Conservation (phyloP, 2,113 vertebrate species). For the Cranoglanis bouderius region DNA sequence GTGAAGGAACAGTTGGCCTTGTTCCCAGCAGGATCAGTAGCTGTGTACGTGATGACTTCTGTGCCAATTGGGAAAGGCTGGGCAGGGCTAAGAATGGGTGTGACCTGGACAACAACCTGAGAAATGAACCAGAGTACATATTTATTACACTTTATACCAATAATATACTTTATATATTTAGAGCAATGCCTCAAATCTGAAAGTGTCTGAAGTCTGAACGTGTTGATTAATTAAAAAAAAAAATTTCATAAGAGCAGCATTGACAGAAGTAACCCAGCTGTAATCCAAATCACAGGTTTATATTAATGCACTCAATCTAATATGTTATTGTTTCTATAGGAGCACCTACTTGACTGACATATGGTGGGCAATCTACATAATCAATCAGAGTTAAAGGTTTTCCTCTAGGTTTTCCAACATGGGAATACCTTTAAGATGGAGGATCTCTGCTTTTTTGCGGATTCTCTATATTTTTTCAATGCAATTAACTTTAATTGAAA, state of each 20-base stretch:
- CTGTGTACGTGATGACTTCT: conserved; percentile 84
- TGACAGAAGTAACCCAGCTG: not conserved
- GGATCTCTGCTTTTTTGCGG: not conserved
- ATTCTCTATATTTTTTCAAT: not conserved
- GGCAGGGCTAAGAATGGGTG: conserved; percentile 86
- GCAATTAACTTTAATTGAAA: not conserved
- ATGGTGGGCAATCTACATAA: not conserved
- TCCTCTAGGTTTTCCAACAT: not conserved
- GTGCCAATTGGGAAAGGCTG: conserved; percentile 88
- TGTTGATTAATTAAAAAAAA: not conserved
- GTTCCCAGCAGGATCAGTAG: conserved; percentile 81
- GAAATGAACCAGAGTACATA: conserved; percentile 39
- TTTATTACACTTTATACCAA: not conserved
- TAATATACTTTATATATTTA: no score
- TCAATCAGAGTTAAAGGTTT: not conserved
- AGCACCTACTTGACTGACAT: not conserved
- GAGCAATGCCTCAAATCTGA: not conserved
- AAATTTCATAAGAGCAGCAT: not conserved
- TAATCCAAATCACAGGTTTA: not conserved
- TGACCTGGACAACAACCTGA: conserved; percentile 85
- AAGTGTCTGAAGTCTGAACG: not conserved
- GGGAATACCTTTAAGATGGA: not conserved
- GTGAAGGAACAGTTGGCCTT: conserved; percentile 90
- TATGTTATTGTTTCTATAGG: not conserved
- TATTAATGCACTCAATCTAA: not conserved